phyloP scores from a whole-genome alignment of 2,888 invertebrate genomes.

The Cerastis rubricosa region DNA sequence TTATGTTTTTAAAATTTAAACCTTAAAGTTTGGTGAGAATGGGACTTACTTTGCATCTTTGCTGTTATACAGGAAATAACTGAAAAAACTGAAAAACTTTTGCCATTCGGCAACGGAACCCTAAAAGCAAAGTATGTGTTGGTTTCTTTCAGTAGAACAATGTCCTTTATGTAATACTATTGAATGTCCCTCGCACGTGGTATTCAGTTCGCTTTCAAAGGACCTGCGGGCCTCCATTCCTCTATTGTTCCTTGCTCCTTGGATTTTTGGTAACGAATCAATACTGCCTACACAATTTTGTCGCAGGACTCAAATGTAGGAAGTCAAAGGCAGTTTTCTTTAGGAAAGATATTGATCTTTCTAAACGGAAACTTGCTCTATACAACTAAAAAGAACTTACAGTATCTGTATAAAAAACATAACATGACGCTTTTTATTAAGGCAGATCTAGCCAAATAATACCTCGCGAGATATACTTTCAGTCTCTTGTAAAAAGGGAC shows the following conservation, averaged over 20 bases:
- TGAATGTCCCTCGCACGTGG: conserved; percentile 49
- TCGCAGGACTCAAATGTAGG: conserved; percentile 25
- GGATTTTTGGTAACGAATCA: conserved; percentile 67
- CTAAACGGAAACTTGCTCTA: background rate
- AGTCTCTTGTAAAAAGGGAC: background rate
- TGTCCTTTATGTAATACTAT: conserved; percentile 71
- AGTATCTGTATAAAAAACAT: background rate
- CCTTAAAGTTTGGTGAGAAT: conserved; percentile 24
- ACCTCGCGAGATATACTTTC: background rate
- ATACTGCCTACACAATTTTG: conserved; percentile 23
- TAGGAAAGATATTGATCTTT: background rate
- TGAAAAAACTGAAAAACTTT: conserved; percentile 20
- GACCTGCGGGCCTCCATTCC: conserved; percentile 43
- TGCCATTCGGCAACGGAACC: conserved; percentile 25
- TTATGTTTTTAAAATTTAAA: conserved; percentile 42
- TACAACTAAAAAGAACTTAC: background rate
- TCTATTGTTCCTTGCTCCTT: conserved; percentile 73
- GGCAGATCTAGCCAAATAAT: background rate
- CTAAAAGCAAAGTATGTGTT: conserved; percentile 59
- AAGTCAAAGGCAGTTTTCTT: background rate
- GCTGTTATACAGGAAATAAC: conserved; percentile 28
- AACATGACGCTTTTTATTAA: background rate
- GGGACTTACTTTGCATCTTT: background rate
- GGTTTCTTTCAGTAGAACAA: conserved; percentile 72
- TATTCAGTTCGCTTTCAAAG: conserved; percentile 71